Evolutionary conservation across 2,888 invertebrate genomes (phyloP), one percentile per base, ranked within the genome.

Genomic region (Lithophane leautieri): DNA sequence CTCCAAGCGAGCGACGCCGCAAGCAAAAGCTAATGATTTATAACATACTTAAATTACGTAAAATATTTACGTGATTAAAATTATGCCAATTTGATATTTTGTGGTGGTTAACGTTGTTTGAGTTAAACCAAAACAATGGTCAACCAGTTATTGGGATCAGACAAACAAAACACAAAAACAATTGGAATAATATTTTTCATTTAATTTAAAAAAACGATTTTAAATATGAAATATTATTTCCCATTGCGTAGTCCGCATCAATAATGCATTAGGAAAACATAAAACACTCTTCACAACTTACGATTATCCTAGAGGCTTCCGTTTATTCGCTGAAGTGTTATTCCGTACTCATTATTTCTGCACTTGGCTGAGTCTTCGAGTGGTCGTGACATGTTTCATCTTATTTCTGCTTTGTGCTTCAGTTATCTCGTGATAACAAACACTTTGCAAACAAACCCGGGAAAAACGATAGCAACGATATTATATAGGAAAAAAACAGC

Each of bases 331-430:
- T 61, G 66, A 62, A 67, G n/a, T 79, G 47, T 40, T 61, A 67
- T 69, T 47, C 52, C 52, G 25, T 25, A n/a, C 63, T 82, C 83
- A 78, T 80, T 80, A 80, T 78, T 80, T 78, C 71, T 71, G 70
- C 71, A 78, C 71, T 78, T 54, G 67, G 42, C 52, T 58, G 58
- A 81, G 52, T 65, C 83, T 47, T 71, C 54, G 79, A 83, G 72
- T 83, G 83, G 25, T 68, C 54, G 58, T 52, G 82, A 70, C 78
- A 70, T 70, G 52, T 82, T 77, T 70, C 82, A 77, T 82, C 63
- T 82, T 78, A 50, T 68, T 82, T 68, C 56, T 61, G 28, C 71
- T 82, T 65, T 68, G 63, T 82, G 78, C 58, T 63, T 62, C 70
- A 68, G 66, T 67, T 67, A 52, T 16, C 47, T 25, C 28, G n/a